Base-by-base conservation (phyloP, 2,797 vertebrate genomes). In the Onychomys arenicola region DNA sequence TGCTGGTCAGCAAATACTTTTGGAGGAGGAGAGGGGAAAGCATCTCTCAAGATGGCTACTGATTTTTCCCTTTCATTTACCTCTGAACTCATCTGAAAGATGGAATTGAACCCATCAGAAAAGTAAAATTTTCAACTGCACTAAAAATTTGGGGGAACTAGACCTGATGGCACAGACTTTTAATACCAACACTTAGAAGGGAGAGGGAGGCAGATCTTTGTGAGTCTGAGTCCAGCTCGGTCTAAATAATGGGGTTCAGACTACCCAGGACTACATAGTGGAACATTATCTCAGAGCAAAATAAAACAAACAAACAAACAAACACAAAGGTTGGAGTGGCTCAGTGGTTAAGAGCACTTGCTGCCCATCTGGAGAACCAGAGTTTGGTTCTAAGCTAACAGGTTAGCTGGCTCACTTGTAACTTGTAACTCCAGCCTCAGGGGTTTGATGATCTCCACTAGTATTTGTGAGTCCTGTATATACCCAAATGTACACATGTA, bases 41-140 rank as follows among this genome's bases (percentile, higher is more conserved):
- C 49, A 52, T 52, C 11, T 52, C 49, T 52, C 49, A 52, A 52
- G 49, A 52, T 52, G 49, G 49, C 49, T 52, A 13, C 49, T 52
- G 49, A 52, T 52, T 52, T 52, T 52, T 52, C 49, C 49, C 49
- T 52, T 52, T 52, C 49, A 52, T 27, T 75, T 4, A 69, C 6
- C 7, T 73, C 2, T 71, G 29, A 37, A 91, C 6, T 69, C 7
- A 84, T 46, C 49, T 83, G 55, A 95, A 57, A 69, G 10, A 59
- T 52, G 29, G 11, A 32, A 3, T 86, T 49, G 7, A 83, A 23
- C 0, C 8, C 5, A 16, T 3, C 67, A 1, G 3, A 4, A 6
- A 63, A 34, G 10, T 55, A 90, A 67, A 75, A 65, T 65, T 91
- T 89, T 71, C 23, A 43, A 49, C 46, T 29, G 81, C 27, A 82